Conservation (phyloP, 92 coral and sea anemone species). For the Palythoa grandiflora region DNA sequence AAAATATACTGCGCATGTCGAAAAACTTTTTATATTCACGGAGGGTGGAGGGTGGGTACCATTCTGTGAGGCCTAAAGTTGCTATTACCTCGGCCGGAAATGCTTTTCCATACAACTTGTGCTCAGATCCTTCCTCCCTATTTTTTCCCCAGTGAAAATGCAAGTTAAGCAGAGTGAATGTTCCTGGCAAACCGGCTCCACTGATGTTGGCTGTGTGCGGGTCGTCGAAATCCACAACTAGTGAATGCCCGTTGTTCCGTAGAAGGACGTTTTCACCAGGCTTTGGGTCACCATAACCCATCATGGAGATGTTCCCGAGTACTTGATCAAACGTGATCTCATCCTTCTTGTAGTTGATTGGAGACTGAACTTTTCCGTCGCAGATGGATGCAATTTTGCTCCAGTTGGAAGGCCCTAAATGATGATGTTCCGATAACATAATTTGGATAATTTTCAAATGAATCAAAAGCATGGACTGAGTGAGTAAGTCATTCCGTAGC, state of each 20-base stretch:
- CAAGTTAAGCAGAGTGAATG: conserved; percentile 37
- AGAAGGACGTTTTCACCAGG: background rate
- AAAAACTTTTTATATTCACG: no score
- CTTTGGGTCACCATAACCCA: conserved; percentile 12
- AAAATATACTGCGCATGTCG: no score
- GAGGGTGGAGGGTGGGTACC: no score
- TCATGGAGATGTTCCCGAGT: conserved; percentile 35
- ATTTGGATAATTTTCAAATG: no score
- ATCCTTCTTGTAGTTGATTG: conserved; percentile 56
- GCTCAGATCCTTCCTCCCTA: conserved; percentile 69
- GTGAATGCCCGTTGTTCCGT: conserved; percentile 52
- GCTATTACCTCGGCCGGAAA: conserved; percentile 76
- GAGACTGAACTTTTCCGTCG: conserved; percentile 59
- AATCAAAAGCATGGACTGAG: no score
- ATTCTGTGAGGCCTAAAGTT: no score
- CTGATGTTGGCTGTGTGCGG: conserved; percentile 44
- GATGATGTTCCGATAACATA: no score
- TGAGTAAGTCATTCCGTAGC: no score
- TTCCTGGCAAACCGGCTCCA: conserved; percentile 58
- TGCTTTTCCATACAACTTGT: conserved; percentile 57
- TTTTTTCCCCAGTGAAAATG: conserved; percentile 76
- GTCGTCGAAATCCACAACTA: background rate
- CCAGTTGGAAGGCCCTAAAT: conserved; percentile 68
- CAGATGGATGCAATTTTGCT: background rate
- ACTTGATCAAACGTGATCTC: conserved; percentile 3